Percentiles rank a stretch among this genome's conserved stretches.
phyloP scores from a whole-genome alignment of 2,797 vertebrate genomes.

The Phalanger gymnotis region DNA sequence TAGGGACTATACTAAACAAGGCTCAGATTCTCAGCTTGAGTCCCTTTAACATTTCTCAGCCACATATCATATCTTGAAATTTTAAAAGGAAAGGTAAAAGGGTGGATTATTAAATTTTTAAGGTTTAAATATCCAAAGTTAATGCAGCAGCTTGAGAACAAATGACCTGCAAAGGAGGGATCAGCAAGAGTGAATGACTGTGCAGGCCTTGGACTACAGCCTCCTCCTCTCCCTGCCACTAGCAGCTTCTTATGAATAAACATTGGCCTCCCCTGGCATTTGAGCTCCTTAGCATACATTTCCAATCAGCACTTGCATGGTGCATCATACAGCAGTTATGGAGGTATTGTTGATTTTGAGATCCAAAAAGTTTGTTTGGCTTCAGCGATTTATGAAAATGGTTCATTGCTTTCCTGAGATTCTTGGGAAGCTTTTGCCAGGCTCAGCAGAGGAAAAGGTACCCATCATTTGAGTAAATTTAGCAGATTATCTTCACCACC shows the following conservation, averaged over 20 bases:
- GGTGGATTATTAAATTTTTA: background rate
- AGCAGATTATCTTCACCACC: background rate
- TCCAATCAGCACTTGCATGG: constrained; percentile 14
- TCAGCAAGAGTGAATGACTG: background rate
- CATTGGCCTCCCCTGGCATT: constrained; percentile 36
- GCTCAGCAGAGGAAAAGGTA: background rate
- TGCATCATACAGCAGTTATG: constrained; percentile 70
- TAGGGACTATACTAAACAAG: background rate
- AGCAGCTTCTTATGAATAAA: constrained; percentile 55
- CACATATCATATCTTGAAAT: background rate
- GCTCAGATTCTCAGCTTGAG: background rate
- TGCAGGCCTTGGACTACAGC: background rate
- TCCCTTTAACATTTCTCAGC: background rate
- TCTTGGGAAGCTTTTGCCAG: background rate
- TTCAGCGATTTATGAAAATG: constrained; percentile 79
- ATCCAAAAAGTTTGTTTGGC: constrained; percentile 49
- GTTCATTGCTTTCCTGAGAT: constrained; percentile 59
- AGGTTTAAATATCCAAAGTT: background rate
- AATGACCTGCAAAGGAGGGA: background rate
- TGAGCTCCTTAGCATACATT: background rate
- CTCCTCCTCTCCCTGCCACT: background rate
- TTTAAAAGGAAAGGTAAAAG: background rate
- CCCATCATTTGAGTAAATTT: background rate
- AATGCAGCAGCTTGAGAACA: background rate
- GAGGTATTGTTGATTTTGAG: constrained; percentile 65